Percentiles rank a stretch among this genome's conserved stretches.
These are phyloP conservation scores for Hirtodrosophila duncani DNA, from an alignment of 2,888 invertebrate species.

Conservation along the genomic window DNA sequence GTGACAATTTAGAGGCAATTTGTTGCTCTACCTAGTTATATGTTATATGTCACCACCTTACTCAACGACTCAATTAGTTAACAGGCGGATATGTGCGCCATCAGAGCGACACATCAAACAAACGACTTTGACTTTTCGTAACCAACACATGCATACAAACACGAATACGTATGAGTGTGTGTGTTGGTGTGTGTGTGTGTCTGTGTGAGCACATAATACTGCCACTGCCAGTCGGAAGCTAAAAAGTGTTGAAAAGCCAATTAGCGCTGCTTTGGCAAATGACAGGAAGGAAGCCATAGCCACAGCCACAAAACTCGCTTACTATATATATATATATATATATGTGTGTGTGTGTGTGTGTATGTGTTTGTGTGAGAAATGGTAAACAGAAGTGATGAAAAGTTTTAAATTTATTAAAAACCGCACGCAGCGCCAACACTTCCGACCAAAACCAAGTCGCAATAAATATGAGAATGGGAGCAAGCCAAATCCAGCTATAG, in stretches of 20 bases:
- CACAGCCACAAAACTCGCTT: slow-evolving; percentile 36
- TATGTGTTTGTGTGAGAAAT: slow-evolving; percentile 41
- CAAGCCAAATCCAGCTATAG: too few species aligned
- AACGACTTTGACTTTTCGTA: slow-evolving; percentile 19
- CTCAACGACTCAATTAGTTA: slow-evolving; percentile 68
- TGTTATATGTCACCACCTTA: slow-evolving; percentile 59
- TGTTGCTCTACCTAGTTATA: slow-evolving; percentile 12
- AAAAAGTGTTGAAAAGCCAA: slow-evolving; percentile 68
- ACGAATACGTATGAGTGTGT: too few species aligned
- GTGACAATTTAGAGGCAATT: slow-evolving; percentile 34
- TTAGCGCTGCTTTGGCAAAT: slow-evolving; percentile 54
- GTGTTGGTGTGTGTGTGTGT: too few species aligned
- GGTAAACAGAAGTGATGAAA: slow-evolving; percentile 40
- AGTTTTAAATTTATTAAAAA: slow-evolving; percentile 58
- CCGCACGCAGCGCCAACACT: slow-evolving; percentile 54
- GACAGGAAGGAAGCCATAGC: slow-evolving; percentile 69
- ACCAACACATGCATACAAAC: too few species aligned
- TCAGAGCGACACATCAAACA: slow-evolving; percentile 41
- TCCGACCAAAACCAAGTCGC: too few species aligned
- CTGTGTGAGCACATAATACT: too few species aligned
- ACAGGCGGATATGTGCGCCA: slow-evolving; percentile 64
- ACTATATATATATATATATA: too few species aligned
- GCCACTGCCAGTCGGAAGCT: slow-evolving; percentile 50
- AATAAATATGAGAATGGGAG: too few species aligned
- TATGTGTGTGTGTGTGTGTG: slow-evolving; percentile 31